These are phyloP conservation scores for Agonopterix subpropinquella DNA, from an alignment of 2,888 invertebrate species.

Conservation along the genomic window DNA sequence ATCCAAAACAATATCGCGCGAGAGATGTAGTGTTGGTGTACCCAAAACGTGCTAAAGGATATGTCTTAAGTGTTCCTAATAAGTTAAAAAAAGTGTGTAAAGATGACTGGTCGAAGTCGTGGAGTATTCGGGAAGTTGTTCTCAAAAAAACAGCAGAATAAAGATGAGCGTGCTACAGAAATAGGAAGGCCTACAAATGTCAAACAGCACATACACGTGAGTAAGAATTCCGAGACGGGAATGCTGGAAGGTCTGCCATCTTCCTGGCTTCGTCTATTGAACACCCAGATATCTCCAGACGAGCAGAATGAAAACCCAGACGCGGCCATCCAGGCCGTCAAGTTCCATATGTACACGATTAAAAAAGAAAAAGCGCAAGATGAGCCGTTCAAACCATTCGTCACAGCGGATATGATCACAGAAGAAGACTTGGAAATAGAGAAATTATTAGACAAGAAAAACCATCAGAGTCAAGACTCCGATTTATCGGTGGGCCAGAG, in stretches of 20 bases:
- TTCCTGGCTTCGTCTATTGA: constrained; percentile 86
- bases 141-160: constrained; percentile 58
- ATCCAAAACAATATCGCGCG: constrained; percentile 27
- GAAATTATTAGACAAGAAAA: constrained; percentile 83
- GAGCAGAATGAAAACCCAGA: constrained; percentile 94
- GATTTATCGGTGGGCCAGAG: constrained; percentile 69
- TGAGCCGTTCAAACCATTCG: constrained; percentile 85
- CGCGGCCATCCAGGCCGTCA: constrained; percentile 92
- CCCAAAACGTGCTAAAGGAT: constrained; percentile 35
- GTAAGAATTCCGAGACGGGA: constrained; percentile 87
- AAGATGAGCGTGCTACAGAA: constrained; percentile 75
- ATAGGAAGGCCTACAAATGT: constrained; percentile 92
- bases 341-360: constrained; percentile 91
- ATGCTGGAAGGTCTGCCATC: constrained; percentile 90
- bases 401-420: constrained; percentile 87
- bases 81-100: constrained; percentile 27
- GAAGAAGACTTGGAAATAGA: constrained; percentile 90
- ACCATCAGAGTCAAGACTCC: constrained; percentile 80
- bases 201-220: constrained; percentile 90
- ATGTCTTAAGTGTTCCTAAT: constrained; percentile 41
- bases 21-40: constrained; percentile 50
- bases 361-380: constrained; percentile 86
- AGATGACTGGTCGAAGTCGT: constrained; percentile 67
- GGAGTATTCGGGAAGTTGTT: constrained; percentile 70
- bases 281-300: constrained; percentile 88